Evolutionary conservation across 2,113 vertebrate genomes (phyloP), one percentile per base, ranked within the genome.

Genomic region (Lepisosteus oculatus): DNA sequence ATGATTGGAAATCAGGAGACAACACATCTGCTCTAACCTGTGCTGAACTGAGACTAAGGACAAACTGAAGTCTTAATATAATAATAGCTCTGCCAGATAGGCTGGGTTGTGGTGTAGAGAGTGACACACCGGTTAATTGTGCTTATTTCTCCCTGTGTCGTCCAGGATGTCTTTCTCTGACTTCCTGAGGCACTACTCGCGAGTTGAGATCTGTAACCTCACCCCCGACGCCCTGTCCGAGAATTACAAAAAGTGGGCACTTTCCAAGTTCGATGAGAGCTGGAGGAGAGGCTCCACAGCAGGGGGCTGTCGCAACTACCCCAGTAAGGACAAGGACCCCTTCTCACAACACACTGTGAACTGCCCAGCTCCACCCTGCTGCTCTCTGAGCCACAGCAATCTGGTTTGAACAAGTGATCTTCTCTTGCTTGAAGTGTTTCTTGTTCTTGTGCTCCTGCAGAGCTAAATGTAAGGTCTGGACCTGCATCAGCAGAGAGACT

Each of bases 121-220:
- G 29, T 29, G 29, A 29, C 29, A 29, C 29, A 29, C 29, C 29
- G 29, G 29, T 29, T 29, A 29, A 29, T 29, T 1, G 29, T 29
- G 2, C 29, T 29, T 29, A 29, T 29, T 29, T 9, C 64, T 44
- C 8, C 67, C 3, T 55, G 72, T 79, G 55, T 62, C 54, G 17
- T 41, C 57, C 83, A 97, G 95, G 95, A 96, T 97, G 95, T 91
- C 94, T 0, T 95, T 93, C 78, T 78, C 80, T 0, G 95, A 98
- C 78, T 98, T 98, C 78, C 80, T 95, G 74, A 82, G 83, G n/a
- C 90, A 98, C 13, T 98, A 94, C 65, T 95, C 95, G 1, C 90
- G 88, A 17, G 79, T 97, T 75, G 96, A 98, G 81, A 97, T 98
- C 85, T 98, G 96, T 80, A 97, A 96, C 85, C 90, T 98, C 70